Evolutionary conservation across 2,797 vertebrate genomes (phyloP), one percentile per base, ranked within the genome.

Genomic region (Notamacropus eugenii): DNA sequence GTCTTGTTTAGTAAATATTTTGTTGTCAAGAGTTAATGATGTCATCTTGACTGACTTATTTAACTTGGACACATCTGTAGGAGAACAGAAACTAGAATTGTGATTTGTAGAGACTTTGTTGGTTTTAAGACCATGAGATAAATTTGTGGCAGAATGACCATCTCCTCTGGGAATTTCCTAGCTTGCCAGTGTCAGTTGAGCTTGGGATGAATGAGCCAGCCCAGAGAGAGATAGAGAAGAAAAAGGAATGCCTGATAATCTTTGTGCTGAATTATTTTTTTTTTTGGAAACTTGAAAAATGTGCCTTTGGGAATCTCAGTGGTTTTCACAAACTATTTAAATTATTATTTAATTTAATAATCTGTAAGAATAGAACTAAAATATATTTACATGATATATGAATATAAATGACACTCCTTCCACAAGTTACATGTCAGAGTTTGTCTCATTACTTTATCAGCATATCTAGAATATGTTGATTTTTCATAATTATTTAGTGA

Each of bases 401-500:
- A 74, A 90, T 92, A 90, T 92, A 93, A 90, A 95, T 94, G 96
- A 91, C 54, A 87, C 22, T 58, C 27, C 54, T 94, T 96, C 54
- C 16, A 0, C 87, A 40, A 90, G 11, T n/a, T 95, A 55, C 91
- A 96, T 91, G 90, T 55, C n/a, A 82, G 56, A 93, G 93, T 94
- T 93, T 22, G 54, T 92, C 92, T 97, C 34, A 50, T 95, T 74
- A 67, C 5, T 56, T 91, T 94, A 50, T 87, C 54, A 58, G 91
- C 54, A 94, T 12, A 95, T 31, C 55, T 97, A 91, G 93, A 54
- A 74, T 31, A 91, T 90, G 62, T 94, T 94, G 94, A 95, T 40
- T 52, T 74, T 40, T 13, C 91, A 4, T 92, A 82, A 95, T 96
- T 96, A 96, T 95, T 95, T 87, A 56, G 95, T 91, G 54, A 46